Evolutionary conservation across 2,888 invertebrate species (phyloP).

Genomic region (Trichopoda pennipes): DNA sequence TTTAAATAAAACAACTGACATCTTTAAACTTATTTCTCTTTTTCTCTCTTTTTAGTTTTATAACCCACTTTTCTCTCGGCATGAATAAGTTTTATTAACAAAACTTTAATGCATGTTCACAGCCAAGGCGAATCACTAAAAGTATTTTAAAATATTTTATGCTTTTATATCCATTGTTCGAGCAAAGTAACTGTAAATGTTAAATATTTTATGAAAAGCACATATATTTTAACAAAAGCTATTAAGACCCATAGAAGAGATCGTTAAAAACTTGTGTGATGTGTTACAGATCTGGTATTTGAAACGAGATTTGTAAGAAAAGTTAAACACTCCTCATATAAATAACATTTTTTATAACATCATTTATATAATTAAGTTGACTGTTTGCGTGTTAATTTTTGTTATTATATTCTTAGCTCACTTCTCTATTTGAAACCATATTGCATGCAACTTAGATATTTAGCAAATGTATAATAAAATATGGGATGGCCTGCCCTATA

Average conservation of each 20-base stretch:
- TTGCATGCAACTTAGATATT: neutral
- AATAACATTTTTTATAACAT: neutral
- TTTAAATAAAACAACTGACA: neutral
- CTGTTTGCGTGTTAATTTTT: neutral
- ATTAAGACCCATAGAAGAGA: neutral
- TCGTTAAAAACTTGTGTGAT: neutral
- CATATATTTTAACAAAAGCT: neutral
- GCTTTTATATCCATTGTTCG: neutral
- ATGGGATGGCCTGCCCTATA: neutral
- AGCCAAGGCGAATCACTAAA: neutral
- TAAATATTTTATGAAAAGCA: neutral
- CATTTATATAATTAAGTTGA: neutral
- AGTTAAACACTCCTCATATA: neutral
- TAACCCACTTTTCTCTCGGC: neutral
- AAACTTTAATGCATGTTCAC: slow-evolving; percentile 21
- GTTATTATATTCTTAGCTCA: neutral
- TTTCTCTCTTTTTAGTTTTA: no score
- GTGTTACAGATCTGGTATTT: no score
- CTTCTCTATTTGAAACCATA: no score
- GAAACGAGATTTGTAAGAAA: neutral
- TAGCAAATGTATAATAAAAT: no score
- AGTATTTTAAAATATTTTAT: slow-evolving; percentile 1
- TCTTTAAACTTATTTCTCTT: neutral
- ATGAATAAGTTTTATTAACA: slow-evolving; percentile 2
- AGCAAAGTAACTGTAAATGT: neutral